phyloP scores from a whole-genome alignment of 2,888 invertebrate genomes.

The Perdita meconis region DNA sequence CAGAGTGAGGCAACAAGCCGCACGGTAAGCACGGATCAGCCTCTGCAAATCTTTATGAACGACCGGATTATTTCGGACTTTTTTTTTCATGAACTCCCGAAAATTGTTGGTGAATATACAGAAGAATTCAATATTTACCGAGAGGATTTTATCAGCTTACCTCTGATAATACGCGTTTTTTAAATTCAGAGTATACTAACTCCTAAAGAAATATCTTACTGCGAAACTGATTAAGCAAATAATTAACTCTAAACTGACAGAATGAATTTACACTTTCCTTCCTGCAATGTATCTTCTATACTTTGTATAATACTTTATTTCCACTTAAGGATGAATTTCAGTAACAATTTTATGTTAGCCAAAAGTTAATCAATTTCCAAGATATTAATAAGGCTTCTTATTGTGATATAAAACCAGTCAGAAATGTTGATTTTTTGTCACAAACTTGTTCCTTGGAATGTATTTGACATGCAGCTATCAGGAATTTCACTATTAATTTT shows the following conservation, averaged over 20 bases:
- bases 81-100: conserved; percentile 15
- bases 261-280: too few species aligned
- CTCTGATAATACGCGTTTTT: background rate
- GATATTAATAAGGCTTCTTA: too few species aligned
- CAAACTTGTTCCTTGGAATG: too few species aligned
- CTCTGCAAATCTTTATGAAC: conserved; percentile 39
- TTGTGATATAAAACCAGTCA: too few species aligned
- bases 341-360: too few species aligned
- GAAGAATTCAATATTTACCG: background rate
- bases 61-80: conserved; percentile 13
- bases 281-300: background rate
- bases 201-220: background rate
- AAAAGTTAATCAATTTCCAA: too few species aligned
- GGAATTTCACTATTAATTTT: too few species aligned
- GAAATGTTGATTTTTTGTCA: too few species aligned
- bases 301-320: too few species aligned
- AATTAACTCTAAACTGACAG: background rate
- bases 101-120: conserved; percentile 17
- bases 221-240: background rate
- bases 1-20: background rate
- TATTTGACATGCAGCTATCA: too few species aligned
- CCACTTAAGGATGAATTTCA: too few species aligned
- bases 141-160: conserved; percentile 1
- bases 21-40: conserved; percentile 36
- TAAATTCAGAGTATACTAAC: background rate